Evolutionary conservation across 2,888 invertebrate genomes (phyloP), one percentile per base, ranked within the genome.

Genomic region (Nymphalis c-album): DNA sequence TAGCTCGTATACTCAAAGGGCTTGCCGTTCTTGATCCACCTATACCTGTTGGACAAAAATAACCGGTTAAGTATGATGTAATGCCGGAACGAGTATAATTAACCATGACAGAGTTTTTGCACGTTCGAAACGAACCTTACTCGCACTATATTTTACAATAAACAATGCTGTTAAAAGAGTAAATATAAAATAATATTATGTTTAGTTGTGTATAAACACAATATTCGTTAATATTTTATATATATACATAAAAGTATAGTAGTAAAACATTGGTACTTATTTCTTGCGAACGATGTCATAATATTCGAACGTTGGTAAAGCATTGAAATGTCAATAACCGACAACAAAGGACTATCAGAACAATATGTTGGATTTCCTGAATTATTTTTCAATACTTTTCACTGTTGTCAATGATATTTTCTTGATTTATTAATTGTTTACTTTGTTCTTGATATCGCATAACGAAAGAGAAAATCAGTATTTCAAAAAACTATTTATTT

Each of bases 1-100:
- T 98, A 98, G 40, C 97, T 96, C 83, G 97, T 96, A 94, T 97
- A 98, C 76, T 97, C 95, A 91, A 98, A 99, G n/a, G 95, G 93
- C 80, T 97, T 97, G 64, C 98, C 98, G 93, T 99, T 98, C 87
- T 99, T 99, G 73, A 97, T 94, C 99, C 99, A 99, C 80, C 94
- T 94, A 85, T 97, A 97, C 79, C 97, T 97, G 90, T 82, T 73
- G 67, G 50, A 73, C 70, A 77, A 74, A 76, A 78, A 76, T 69
- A 75, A 50, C 50, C 26, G 67, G 22, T 67, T 74, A 65, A 72
- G 66, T 70, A 57, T 68, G 59, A 70, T 40, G 50, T 63, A 62
- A 68, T 55, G 17, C 22, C 55, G 46, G 45, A 69, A 59, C 47
- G 47, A 63, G 45, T 18, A 59, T 62, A 61, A 68, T 67, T 60